These are phyloP conservation scores for Ochropleura leucogaster DNA, from an alignment of 2,888 invertebrate species.

Conservation along the genomic window DNA sequence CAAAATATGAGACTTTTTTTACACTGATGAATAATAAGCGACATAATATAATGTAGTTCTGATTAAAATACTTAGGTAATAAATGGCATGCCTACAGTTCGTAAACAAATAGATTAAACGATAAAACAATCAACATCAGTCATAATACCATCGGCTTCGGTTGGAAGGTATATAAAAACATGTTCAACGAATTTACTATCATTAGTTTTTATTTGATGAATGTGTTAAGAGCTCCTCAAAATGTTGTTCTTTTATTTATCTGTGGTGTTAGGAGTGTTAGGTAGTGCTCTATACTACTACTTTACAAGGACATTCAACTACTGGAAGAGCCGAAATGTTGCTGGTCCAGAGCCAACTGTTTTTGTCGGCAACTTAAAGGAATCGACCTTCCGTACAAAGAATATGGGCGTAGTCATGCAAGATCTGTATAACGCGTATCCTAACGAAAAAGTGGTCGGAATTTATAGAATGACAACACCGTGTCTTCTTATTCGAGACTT, in stretches of 20 bases:
- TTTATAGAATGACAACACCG: conserved; percentile 76
- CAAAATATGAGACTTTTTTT: not conserved
- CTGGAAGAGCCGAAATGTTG: conserved; percentile 74
- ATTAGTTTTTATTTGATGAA: conserved; percentile 3
- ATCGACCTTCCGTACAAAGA: conserved; percentile 63
- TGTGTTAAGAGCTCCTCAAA: conserved; percentile 13
- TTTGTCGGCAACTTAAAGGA: conserved; percentile 75
- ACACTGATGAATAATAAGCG: not conserved
- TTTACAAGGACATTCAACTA: conserved; percentile 75
- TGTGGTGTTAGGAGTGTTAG: conserved; percentile 31
- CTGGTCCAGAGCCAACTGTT: conserved; percentile 69
- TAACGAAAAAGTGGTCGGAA: conserved; percentile 77
- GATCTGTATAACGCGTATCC: conserved; percentile 73
- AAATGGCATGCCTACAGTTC: not conserved
- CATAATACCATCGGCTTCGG: not conserved
- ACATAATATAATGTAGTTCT: not conserved
- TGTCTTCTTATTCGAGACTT: conserved; percentile 75
- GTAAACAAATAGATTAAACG: not conserved
- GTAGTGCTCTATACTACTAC: conserved; percentile 66
- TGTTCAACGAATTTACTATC: not conserved
- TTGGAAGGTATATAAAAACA: conserved; percentile 32
- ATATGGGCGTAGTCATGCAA: conserved; percentile 60
- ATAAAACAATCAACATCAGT: not conserved
- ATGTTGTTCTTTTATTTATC: conserved; percentile 44
- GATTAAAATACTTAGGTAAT: not conserved